Conservation (phyloP, 1,140 invertebrate genomes). For the Amyelois transitella region DNA sequence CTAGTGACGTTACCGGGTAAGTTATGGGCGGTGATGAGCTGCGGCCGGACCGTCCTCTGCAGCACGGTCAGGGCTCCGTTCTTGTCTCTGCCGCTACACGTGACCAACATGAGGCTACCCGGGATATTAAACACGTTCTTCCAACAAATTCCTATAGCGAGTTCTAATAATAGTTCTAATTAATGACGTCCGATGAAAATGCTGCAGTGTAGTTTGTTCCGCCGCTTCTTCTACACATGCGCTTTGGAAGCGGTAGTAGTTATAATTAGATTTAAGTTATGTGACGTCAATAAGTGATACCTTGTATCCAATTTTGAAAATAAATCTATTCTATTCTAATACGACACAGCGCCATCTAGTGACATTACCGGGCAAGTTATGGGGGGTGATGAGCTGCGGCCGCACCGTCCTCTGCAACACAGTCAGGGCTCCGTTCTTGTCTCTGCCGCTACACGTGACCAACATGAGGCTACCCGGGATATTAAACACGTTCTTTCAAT, state of each 20-base stretch:
- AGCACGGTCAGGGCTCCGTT: neutral
- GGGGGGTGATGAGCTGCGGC: constrained; percentile 94
- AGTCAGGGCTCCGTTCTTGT: neutral
- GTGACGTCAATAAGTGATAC: no score
- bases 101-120: neutral
- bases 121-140: no score
- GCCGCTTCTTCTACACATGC: no score
- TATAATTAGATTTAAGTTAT: no score
- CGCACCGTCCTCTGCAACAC: constrained; percentile 29
- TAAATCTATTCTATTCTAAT: no score
- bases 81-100: neutral
- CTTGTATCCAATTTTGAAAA: no score
- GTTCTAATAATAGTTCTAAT: neutral
- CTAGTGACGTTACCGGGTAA: neutral
- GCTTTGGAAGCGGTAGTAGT: no score
- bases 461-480: neutral
- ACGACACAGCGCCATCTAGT: no score
- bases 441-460: neutral
- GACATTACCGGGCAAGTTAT: constrained; percentile 76
- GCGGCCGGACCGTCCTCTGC: constrained; percentile 73
- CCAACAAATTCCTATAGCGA: no score
- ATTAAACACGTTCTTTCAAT: no score
- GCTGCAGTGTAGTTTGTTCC: no score
- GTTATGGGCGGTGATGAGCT: constrained; percentile 95
- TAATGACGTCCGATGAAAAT: no score